These are phyloP conservation scores for Conus betulinus DNA, from an alignment of 1,140 invertebrate genomes.

Conservation along the genomic window DNA sequence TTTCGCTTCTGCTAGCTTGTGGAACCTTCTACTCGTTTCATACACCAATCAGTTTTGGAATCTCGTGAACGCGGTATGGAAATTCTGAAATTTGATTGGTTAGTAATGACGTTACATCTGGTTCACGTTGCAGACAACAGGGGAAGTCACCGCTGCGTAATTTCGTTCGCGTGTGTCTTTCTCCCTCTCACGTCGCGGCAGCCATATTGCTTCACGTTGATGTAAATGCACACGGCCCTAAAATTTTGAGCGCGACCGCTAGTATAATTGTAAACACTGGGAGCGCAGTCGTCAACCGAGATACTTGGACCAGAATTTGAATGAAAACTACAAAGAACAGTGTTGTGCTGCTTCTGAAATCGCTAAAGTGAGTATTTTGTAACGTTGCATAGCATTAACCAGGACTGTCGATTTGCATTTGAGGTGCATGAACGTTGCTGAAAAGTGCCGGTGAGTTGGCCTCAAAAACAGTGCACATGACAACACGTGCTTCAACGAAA, in stretches of 20 bases:
- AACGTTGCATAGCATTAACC: neutral
- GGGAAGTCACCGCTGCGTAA: neutral
- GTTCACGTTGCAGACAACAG: slow-evolving; percentile 29
- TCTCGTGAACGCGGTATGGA: neutral
- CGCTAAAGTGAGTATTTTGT: neutral
- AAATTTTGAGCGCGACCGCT: neutral
- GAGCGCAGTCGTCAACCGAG: neutral
- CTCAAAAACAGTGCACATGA: neutral
- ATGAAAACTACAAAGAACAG: neutral
- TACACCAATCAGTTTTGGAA: neutral
- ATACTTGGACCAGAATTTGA: neutral
- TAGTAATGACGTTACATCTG: neutral
- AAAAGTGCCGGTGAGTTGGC: too few relatives aligned
- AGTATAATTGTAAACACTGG: slow-evolving; percentile 1
- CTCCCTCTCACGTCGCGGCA: slow-evolving; percentile 9
- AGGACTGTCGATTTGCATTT: neutral
- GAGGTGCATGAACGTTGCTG: neutral
- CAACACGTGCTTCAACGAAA: neutral
- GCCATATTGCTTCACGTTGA: slow-evolving; percentile 37
- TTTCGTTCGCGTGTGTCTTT: neutral
- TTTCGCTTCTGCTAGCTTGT: too few relatives aligned
- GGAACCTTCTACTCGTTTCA: neutral
- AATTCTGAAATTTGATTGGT: neutral
- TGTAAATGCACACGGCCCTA: slow-evolving; percentile 31
- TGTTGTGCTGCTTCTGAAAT: neutral